A percentile compares a stretch with the other conserved stretches of the same genome.
Conservation (phyloP, 2,797 vertebrate genomes). For the Pangasius mekongensis region DNA sequence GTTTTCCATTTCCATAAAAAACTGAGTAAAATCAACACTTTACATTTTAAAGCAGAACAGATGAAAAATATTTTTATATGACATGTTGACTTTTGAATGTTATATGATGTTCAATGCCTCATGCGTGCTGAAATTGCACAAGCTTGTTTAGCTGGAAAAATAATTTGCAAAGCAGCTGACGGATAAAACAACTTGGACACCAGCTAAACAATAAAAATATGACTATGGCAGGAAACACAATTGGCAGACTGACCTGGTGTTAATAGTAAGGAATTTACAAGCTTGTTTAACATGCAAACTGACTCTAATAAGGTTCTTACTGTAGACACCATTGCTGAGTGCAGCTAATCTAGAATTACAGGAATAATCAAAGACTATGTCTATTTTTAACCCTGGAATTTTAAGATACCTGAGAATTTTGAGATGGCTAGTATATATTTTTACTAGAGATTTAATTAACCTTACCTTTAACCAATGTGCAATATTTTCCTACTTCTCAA, state of each 20-base stretch:
- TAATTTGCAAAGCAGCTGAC: not conserved
- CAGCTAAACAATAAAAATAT: not conserved
- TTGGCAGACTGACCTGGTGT: not conserved
- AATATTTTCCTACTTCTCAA: not conserved
- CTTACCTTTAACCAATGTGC: not conserved
- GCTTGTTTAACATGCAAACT: slow-evolving; percentile 24
- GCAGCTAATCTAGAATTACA: not conserved
- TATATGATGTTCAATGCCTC: not conserved
- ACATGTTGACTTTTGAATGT: not conserved
- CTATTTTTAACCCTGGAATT: not conserved
- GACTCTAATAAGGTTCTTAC: not conserved
- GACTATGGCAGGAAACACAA: not conserved
- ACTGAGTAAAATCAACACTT: not conserved
- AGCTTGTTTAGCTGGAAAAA: not conserved
- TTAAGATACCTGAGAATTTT: not conserved
- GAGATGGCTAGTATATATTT: not conserved
- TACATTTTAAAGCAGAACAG: not conserved
- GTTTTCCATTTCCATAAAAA: not conserved
- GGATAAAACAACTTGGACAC: not conserved
- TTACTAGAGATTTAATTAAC: not conserved
- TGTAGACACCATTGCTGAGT: not conserved
- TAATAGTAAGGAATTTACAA: slow-evolving; percentile 28
- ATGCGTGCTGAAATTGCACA: not conserved
- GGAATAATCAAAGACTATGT: not conserved
- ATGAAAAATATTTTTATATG: not conserved